These are phyloP conservation scores for Corythoichthys haematopterus DNA, from an alignment of 2,113 vertebrate genomes.

Conservation along the genomic window DNA sequence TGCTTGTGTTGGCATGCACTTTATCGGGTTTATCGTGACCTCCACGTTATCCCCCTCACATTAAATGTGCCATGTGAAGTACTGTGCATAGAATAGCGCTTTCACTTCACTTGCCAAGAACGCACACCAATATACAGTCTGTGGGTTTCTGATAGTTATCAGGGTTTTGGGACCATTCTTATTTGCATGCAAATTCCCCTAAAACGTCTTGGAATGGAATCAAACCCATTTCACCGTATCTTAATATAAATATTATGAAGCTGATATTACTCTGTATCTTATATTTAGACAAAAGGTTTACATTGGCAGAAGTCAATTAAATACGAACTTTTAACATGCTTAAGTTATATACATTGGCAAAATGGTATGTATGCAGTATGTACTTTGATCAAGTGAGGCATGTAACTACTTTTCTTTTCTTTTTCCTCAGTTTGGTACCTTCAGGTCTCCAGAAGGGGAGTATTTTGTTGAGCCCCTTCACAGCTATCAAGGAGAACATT, in stretches of 20 bases:
- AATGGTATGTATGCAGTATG: not conserved
- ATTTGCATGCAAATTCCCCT: constrained; percentile 44
- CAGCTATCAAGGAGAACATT: constrained; percentile 77
- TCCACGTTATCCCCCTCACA: constrained; percentile 27
- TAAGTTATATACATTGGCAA: not conserved
- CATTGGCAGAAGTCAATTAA: constrained; percentile 1
- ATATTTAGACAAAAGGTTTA: not conserved
- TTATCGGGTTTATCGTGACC: constrained; percentile 38
- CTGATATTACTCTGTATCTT: not conserved
- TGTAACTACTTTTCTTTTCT: constrained; percentile 28
- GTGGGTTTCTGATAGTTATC: constrained; percentile 57
- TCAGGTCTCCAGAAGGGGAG: constrained; percentile 91
- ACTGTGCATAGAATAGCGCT: constrained; percentile 18
- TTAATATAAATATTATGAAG: constrained; percentile 5
- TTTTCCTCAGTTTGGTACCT: constrained; percentile 85
- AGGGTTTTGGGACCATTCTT: constrained; percentile 10
- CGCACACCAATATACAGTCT: constrained; percentile 21
- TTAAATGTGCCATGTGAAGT: constrained; percentile 29
- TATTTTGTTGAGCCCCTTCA: constrained; percentile 95
- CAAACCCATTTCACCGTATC: constrained; percentile 17
- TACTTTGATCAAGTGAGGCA: not conserved
- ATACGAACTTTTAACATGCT: not conserved
- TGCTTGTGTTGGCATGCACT: constrained; percentile 23
- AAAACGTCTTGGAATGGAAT: constrained; percentile 12
- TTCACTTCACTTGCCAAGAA: constrained; percentile 29